These are phyloP conservation scores for Dynastes maya DNA, from an alignment of 2,888 invertebrate species.

Conservation along the genomic window DNA sequence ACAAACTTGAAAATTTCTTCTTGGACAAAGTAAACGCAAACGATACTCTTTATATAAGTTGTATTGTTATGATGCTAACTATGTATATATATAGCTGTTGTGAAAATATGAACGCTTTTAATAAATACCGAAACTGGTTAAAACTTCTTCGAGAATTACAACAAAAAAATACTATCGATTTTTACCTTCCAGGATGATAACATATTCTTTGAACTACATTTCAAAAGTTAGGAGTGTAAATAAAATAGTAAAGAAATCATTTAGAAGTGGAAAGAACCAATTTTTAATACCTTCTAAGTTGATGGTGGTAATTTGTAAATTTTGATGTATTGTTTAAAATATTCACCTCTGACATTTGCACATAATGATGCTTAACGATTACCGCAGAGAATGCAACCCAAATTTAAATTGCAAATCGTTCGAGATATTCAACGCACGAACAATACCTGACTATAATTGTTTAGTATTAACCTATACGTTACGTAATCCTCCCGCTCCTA, in stretches of 20 bases:
- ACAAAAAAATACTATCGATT: neutral
- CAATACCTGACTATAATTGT: slow-evolving; percentile 5
- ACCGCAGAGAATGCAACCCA: slow-evolving; percentile 12
- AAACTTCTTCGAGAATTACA: neutral
- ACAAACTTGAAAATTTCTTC: slow-evolving; percentile 9
- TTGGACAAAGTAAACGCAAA: neutral
- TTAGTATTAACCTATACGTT: neutral
- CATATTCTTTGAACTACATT: too few relatives aligned
- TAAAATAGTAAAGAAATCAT: neutral
- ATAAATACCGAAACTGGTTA: slow-evolving; percentile 4
- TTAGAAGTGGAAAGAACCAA: neutral
- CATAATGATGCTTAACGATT: neutral
- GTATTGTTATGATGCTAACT: neutral
- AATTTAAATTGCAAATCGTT: slow-evolving; percentile 27
- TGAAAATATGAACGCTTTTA: slow-evolving; percentile 3
- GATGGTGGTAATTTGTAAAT: neutral
- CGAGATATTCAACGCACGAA: slow-evolving; percentile 20
- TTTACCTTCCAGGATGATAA: neutral
- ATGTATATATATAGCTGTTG: neutral
- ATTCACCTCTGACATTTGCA: slow-evolving; percentile 28
- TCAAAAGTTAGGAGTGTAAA: too few relatives aligned
- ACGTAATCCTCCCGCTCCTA: slow-evolving; percentile 1
- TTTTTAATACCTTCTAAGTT: too few relatives aligned
- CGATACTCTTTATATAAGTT: slow-evolving; percentile 14
- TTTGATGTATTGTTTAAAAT: neutral